Evolutionary conservation across 2,797 vertebrate species (phyloP).

Genomic region (Cacajao melanocephalus): DNA sequence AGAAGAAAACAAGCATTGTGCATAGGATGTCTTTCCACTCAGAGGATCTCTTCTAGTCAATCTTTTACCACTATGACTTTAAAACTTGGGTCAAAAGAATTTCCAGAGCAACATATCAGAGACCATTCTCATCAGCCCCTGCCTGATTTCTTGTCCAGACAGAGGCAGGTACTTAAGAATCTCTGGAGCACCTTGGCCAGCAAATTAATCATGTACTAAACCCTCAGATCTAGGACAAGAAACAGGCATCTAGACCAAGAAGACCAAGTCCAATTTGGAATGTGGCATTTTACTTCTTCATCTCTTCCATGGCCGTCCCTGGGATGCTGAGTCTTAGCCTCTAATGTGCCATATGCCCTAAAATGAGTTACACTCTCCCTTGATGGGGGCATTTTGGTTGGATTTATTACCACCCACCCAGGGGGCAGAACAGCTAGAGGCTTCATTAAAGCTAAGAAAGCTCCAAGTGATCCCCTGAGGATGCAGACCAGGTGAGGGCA

Average conservation of each 20-base stretch:
- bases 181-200: neutral
- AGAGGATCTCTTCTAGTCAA: neutral
- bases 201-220: neutral
- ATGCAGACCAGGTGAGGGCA: neutral
- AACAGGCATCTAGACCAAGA: neutral
- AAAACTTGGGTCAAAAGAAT: neutral
- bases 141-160: neutral
- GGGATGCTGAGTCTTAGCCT: neutral
- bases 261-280: neutral
- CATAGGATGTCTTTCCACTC: neutral
- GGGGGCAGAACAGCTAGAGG: neutral
- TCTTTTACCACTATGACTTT: neutral
- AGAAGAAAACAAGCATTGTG: accelerated
- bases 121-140: neutral
- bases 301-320: neutral
- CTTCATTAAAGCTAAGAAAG: constrained; percentile 16
- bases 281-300: neutral
- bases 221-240: neutral
- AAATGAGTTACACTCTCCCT: neutral
- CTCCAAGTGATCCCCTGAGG: neutral
- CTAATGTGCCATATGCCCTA: neutral
- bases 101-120: constrained; percentile 38
- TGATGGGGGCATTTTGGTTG: neutral
- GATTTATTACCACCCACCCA: constrained; percentile 23
- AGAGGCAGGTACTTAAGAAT: neutral